Percentiles rank a stretch among this genome's conserved stretches.
Conservation (phyloP, 2,888 invertebrate genomes). For the Carcina quercana region DNA sequence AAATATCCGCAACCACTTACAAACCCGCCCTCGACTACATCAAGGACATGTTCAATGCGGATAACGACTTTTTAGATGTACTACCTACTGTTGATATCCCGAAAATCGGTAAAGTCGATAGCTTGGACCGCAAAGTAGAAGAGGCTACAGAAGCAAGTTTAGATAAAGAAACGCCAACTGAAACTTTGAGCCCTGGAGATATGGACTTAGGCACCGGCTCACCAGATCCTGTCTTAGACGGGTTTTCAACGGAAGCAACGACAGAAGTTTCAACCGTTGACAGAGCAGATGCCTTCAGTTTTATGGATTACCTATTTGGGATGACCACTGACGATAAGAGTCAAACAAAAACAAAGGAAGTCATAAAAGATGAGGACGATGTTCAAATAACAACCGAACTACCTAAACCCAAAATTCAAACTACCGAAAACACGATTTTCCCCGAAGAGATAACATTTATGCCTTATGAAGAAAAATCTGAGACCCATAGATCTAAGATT, state of each 20-base stretch:
- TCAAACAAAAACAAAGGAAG: constrained; percentile 12
- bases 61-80: constrained; percentile 31
- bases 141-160: constrained; percentile 18
- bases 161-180: constrained; percentile 13
- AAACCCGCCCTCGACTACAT: constrained; percentile 49
- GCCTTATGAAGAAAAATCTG: constrained; percentile 21
- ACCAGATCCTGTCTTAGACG: constrained; percentile 51
- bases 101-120: constrained; percentile 34
- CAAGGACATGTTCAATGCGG: constrained; percentile 42
- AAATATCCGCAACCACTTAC: constrained; percentile 49
- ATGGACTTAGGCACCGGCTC: constrained; percentile 56
- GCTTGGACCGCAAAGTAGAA: constrained; percentile 13
- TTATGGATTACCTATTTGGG: constrained; percentile 64
- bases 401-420: constrained; percentile 33
- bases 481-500: constrained; percentile 17
- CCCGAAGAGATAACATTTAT: constrained; percentile 59
- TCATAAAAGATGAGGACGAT: constrained; percentile 26
- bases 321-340: constrained; percentile 35
- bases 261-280: constrained; percentile 28
- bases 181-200: constrained; percentile 44
- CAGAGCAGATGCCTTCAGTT: constrained; percentile 45
- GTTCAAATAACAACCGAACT: constrained; percentile 35
- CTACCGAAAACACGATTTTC: constrained; percentile 51
- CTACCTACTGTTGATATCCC: constrained; percentile 41
- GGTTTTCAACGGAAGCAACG: constrained; percentile 41